Percentiles rank a stretch among this genome's conserved stretches.
phyloP scores from a whole-genome alignment of 2,797 vertebrate species.

The Pseudopleuronectes americanus region DNA sequence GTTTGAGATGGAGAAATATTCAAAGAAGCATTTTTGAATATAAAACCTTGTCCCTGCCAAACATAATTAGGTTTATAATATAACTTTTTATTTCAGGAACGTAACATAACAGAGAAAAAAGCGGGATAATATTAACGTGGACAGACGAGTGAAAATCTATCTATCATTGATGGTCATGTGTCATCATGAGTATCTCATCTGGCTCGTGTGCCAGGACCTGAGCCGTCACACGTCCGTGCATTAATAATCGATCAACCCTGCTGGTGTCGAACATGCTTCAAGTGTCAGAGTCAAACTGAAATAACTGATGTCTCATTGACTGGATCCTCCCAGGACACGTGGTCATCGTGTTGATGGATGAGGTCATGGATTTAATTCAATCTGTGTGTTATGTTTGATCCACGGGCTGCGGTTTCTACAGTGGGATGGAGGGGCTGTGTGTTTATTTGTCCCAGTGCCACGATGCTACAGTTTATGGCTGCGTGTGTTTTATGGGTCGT shows the following conservation, averaged over 20 bases:
- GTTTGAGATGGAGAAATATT: conserved; percentile 13
- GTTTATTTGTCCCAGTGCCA: conserved; percentile 69
- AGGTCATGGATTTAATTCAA: conserved; percentile 49
- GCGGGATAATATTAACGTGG: background rate
- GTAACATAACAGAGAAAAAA: background rate
- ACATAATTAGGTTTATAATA: background rate
- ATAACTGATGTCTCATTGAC: conserved; percentile 12
- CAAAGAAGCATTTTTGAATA: conserved; percentile 1
- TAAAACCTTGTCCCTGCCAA: background rate
- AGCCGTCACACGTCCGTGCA: conserved; percentile 46
- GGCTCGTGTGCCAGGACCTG: conserved; percentile 23
- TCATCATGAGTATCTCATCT: conserved; percentile 28
- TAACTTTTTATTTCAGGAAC: conserved; percentile 1
- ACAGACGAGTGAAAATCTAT: background rate
- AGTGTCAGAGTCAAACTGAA: conserved; percentile 2
- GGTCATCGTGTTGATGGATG: conserved; percentile 48
- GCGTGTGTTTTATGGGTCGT: conserved; percentile 64
- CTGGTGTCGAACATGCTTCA: background rate
- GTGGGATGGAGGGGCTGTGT: conserved; percentile 40
- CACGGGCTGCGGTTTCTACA: conserved; percentile 38
- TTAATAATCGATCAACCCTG: conserved; percentile 47
- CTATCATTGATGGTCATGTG: background rate
- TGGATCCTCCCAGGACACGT: conserved; percentile 16
- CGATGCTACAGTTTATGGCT: conserved; percentile 66
- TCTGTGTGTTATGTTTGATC: conserved; percentile 59